A percentile compares a stretch with the other conserved stretches of the same genome.
Evolutionary conservation across 2,888 invertebrate species (phyloP).

Genomic region (Drosophila fungiperda): DNA sequence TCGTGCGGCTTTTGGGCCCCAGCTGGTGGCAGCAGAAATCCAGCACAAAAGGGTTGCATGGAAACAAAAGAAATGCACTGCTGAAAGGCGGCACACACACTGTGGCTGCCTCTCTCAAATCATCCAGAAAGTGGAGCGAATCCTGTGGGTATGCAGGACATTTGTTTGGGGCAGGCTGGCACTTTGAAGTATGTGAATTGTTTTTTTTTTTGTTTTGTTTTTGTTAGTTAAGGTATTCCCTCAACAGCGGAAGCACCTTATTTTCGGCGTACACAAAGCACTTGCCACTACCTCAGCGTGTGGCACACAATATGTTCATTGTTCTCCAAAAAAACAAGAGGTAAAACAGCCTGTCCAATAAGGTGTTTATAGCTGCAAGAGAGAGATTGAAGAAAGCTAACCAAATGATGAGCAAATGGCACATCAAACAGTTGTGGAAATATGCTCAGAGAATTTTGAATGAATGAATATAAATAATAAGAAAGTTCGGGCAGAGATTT

Average conservation of each 20-base stretch:
- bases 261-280: constrained; percentile 49
- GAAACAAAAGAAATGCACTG: constrained; percentile 54
- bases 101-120: constrained; percentile 50
- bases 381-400: constrained; percentile 1
- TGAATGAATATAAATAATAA: no score
- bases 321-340: constrained; percentile 72
- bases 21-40: constrained; percentile 26
- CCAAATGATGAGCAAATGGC: constrained; percentile 1
- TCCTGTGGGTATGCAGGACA: constrained; percentile 18
- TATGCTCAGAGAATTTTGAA: background rate
- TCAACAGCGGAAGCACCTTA: constrained; percentile 64
- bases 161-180: constrained; percentile 8
- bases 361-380: constrained; percentile 6
- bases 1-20: constrained; percentile 10
- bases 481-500: background rate
- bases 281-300: constrained; percentile 16
- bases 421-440: constrained; percentile 9
- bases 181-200: constrained; percentile 1
- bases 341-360: constrained; percentile 44
- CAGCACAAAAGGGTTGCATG: constrained; percentile 27
- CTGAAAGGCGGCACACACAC: constrained; percentile 35
- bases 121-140: constrained; percentile 54
- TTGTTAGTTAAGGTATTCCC: constrained; percentile 9
- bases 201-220: background rate
- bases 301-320: constrained; percentile 68